These are phyloP conservation scores for Anolis sagrei DNA, from an alignment of 2,113 vertebrate species.

Conservation along the genomic window DNA sequence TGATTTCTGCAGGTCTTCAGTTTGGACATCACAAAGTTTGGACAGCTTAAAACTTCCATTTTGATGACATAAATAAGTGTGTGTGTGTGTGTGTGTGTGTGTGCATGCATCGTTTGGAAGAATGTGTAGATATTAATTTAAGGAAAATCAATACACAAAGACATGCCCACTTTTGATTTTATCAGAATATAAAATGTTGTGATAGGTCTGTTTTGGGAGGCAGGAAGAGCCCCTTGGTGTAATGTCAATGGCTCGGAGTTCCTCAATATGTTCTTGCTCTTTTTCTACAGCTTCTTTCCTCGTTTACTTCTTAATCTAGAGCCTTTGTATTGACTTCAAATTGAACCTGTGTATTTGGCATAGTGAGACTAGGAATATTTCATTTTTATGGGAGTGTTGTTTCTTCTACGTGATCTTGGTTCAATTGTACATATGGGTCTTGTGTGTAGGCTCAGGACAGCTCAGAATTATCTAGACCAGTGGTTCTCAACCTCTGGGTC, in stretches of 20 bases:
- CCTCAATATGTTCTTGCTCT: constrained; percentile 48
- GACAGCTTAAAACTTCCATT: constrained; percentile 10
- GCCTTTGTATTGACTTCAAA: constrained; percentile 60
- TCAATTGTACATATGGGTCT: too few species aligned
- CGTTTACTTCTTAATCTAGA: constrained; percentile 34
- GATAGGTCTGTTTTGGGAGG: neutral
- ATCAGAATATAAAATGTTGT: neutral
- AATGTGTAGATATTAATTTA: fast-evolving
- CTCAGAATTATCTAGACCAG: too few species aligned
- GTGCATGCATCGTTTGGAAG: constrained; percentile 33
- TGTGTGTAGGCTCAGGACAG: too few species aligned
- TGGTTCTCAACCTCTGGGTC: too few species aligned
- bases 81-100: too few species aligned
- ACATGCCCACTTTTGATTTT: neutral
- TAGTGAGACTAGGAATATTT: constrained; percentile 53
- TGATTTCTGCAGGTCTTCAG: constrained; percentile 17
- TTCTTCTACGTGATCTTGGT: too few species aligned
- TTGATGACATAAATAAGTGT: constrained; percentile 22
- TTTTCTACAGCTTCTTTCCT: constrained; percentile 10
- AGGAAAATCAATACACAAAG: constrained; percentile 23
- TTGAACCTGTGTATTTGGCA: constrained; percentile 36
- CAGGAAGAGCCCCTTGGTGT: constrained; percentile 3
- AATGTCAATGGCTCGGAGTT: constrained; percentile 20
- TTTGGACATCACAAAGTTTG: constrained; percentile 26
- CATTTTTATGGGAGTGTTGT: constrained; percentile 55